phyloP scores from a whole-genome alignment of 1,140 invertebrate genomes.

The Sinonovacula constricta region DNA sequence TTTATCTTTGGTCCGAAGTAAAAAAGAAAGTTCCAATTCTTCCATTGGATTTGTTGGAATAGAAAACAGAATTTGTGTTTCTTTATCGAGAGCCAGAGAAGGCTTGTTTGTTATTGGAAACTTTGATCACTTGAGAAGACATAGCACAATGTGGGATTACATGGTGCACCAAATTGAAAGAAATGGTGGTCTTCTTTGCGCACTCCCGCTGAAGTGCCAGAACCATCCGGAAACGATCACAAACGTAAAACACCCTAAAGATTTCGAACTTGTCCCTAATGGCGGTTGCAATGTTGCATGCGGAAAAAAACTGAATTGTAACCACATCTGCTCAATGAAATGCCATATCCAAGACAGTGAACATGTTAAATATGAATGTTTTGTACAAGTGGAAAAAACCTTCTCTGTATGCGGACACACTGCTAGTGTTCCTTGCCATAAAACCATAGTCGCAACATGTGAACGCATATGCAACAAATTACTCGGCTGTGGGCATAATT shows the following conservation, averaged over 20 bases:
- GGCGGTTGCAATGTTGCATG: slow-evolving; percentile 75
- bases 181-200: slow-evolving; percentile 48
- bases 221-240: slow-evolving; percentile 74
- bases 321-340: slow-evolving; percentile 66
- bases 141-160: slow-evolving; percentile 77
- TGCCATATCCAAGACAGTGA: slow-evolving; percentile 65
- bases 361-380: slow-evolving; percentile 56
- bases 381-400: slow-evolving; percentile 60
- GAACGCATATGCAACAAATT: slow-evolving; percentile 6
- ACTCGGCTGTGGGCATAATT: slow-evolving; percentile 58
- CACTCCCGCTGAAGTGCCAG: slow-evolving; percentile 76
- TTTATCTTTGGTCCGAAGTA: slow-evolving; percentile 88
- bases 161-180: slow-evolving; percentile 63
- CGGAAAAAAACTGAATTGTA: slow-evolving; percentile 66
- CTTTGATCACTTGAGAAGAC: slow-evolving; percentile 81
- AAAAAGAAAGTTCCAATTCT: slow-evolving; percentile 76
- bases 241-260: slow-evolving; percentile 55
- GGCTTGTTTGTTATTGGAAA: slow-evolving; percentile 87
- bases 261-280: slow-evolving; percentile 73
- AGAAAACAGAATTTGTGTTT: slow-evolving; percentile 90
- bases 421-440: slow-evolving; percentile 57
- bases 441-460: slow-evolving; percentile 22
- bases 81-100: slow-evolving; percentile 88
- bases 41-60: slow-evolving; percentile 88
- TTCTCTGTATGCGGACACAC: slow-evolving; percentile 57